phyloP scores from a whole-genome alignment of 2,888 invertebrate species.

The Andrena haemorrhoa region DNA sequence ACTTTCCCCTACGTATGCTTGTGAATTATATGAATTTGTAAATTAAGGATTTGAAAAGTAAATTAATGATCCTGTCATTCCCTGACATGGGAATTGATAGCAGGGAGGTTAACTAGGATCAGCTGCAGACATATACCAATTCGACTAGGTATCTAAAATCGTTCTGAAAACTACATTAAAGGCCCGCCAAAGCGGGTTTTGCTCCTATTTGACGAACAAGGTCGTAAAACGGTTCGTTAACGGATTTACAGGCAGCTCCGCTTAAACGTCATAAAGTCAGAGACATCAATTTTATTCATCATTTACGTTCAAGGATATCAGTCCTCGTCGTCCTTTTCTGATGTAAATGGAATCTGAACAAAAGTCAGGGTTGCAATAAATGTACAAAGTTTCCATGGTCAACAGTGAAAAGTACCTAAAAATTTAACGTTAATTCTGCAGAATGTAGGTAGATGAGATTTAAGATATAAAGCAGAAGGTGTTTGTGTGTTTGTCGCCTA shows the following conservation, averaged over 20 bases:
- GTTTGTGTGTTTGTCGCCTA: not conserved
- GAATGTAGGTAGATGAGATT: not conserved
- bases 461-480: not conserved
- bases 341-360: not conserved
- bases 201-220: constrained; percentile 34
- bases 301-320: not conserved
- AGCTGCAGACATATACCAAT: not conserved
- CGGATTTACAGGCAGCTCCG: constrained; percentile 59
- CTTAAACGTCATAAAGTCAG: constrained; percentile 53
- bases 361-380: not conserved
- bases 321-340: not conserved
- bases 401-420: not conserved
- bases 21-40: no score
- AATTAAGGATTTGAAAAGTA: no score
- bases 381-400: not conserved
- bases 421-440: not conserved
- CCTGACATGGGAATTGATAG: no score
- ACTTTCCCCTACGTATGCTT: no score
- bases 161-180: constrained; percentile 12
- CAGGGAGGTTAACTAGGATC: no score
- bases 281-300: not conserved
- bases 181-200: not conserved
- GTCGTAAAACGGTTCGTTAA: constrained; percentile 70
- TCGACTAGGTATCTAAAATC: constrained; percentile 25
- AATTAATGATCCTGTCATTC: no score